phyloP scores from a whole-genome alignment of 1,140 invertebrate species.

The Eciton burchellii region DNA sequence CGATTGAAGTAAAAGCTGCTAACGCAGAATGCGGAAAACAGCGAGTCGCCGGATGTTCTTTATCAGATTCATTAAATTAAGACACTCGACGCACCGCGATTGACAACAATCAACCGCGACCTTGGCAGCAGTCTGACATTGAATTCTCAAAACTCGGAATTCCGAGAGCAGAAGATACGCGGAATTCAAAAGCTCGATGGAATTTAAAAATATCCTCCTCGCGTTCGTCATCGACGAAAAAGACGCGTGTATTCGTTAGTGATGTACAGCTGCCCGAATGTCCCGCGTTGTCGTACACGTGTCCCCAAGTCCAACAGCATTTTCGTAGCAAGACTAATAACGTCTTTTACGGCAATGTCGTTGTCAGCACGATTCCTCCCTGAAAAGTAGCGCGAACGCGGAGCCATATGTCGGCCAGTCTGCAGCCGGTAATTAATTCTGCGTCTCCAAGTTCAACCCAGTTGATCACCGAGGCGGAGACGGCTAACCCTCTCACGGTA shows the following conservation, averaged over 20 bases:
- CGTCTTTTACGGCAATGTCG: constrained; percentile 49
- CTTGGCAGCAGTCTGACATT: neutral
- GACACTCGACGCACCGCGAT: neutral
- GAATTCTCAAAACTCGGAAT: neutral
- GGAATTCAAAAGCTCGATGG: neutral
- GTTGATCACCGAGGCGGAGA: constrained; percentile 59
- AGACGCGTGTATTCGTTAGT: constrained; percentile 32
- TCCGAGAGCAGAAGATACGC: neutral
- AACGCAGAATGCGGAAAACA: neutral
- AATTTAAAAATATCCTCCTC: constrained; percentile 44
- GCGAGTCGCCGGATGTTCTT: neutral
- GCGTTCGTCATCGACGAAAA: constrained; percentile 10
- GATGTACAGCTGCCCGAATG: constrained; percentile 39
- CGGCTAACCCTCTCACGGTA: constrained; percentile 41
- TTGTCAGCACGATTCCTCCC: constrained; percentile 55
- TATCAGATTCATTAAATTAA: neutral
- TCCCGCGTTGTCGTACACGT: constrained; percentile 45
- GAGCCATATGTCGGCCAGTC: constrained; percentile 68
- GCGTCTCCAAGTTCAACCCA: constrained; percentile 51
- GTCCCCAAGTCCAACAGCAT: constrained; percentile 11
- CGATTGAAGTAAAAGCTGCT: neutral
- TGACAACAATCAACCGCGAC: neutral
- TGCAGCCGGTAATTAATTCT: constrained; percentile 48
- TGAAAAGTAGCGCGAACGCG: constrained; percentile 59
- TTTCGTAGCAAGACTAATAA: constrained; percentile 55